Evolutionary conservation across 2,113 vertebrate genomes (phyloP).

Genomic region (Sinocyclocheilus grahami): DNA sequence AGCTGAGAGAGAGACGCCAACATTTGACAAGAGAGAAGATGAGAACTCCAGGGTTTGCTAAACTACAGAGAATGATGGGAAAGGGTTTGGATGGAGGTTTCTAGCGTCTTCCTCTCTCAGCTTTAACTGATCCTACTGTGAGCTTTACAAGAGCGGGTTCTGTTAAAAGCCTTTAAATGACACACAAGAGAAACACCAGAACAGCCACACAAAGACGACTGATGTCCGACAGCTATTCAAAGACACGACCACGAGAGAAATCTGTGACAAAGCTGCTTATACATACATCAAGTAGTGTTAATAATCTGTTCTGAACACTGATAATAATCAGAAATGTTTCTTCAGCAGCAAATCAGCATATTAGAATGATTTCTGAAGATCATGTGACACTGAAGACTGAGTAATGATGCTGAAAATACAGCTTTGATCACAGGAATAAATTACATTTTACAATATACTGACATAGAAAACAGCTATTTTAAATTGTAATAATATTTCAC

Average conservation of each 20-base stretch:
- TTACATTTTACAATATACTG: neutral
- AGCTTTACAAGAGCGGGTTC: slow-evolving; percentile 60
- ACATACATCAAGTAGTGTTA: neutral
- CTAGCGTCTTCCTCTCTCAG: slow-evolving; percentile 76
- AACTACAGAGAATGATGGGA: neutral
- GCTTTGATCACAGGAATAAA: neutral
- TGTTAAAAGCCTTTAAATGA: slow-evolving; percentile 99
- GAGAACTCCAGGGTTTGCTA: slow-evolving; percentile 24
- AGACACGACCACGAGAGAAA: neutral
- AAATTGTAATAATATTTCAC: neutral
- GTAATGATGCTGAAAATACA: neutral
- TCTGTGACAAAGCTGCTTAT: neutral
- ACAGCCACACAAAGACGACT: slow-evolving; percentile 64
- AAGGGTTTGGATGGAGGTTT: neutral
- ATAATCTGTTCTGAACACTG: too few relatives aligned
- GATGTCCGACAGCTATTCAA: slow-evolving; percentile 52
- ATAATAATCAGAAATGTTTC: too few relatives aligned
- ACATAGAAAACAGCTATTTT: neutral
- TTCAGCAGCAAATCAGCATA: neutral
- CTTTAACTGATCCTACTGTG: slow-evolving; percentile 68
- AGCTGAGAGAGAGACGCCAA: slow-evolving; percentile 78
- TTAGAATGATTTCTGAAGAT: neutral
- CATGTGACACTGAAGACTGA: neutral
- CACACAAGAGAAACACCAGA: slow-evolving; percentile 94
- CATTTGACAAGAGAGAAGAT: neutral